Evolutionary conservation across 2,888 invertebrate species (phyloP), one percentile per base, ranked within the genome.

Genomic region (Perizoma affinitatum): DNA sequence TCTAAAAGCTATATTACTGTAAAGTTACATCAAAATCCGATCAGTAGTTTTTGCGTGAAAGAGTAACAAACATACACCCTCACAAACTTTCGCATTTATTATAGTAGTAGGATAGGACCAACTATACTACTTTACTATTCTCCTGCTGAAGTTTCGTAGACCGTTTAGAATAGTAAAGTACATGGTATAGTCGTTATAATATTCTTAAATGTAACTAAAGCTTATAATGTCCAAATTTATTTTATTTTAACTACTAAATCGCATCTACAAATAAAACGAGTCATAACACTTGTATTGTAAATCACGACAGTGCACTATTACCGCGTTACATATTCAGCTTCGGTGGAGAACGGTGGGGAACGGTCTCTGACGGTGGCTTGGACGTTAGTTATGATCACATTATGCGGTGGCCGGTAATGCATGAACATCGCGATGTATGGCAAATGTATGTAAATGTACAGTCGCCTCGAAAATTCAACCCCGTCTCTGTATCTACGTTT

Each of bases 401-500:
- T 69, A 69, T 66, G 52, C 68, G 56, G 57, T 67, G 67, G 69
- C 57, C 70, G 60, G 72, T 76, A 77, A 78, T 78, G 73, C 74
- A 78, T 72, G 67, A 73, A 71, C 71, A 44, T n/a, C 64, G 68
- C 68, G 68, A 79, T 78, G 73, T 79, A 79, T 75, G 75, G 76
- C 68, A 61, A 78, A 84, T 82, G 79, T 84, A 78, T 76, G 75
- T 71, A 70, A 71, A 66, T 71, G 81, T 80, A 85, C 78, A 72
- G 69, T 55, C 63, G 68, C 8, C 66, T n/a, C 34, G 58, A 73
- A 60, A 73, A 72, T 44, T 6, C 36, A 22, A 6, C 38, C 38
- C 38, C 38, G 38, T 6, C 38, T 6, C 38, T 38, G 38, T 38
- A 6, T 7, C 7, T 38, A 6, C 38, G 6, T 38, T 38, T 5